Evolutionary conservation across 1,140 invertebrate species (phyloP).

Genomic region (Nasonia giraulti): DNA sequence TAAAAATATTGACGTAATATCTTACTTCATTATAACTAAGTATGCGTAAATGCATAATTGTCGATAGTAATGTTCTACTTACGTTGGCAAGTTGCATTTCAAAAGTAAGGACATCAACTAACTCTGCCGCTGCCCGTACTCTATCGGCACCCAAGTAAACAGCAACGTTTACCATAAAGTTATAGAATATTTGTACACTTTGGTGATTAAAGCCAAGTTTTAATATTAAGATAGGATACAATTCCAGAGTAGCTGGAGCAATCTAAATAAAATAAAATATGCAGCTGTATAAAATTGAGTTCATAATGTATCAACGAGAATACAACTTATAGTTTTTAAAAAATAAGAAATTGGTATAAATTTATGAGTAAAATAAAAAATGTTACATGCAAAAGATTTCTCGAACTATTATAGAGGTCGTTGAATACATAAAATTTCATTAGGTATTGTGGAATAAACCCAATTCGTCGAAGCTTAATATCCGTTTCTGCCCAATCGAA

Average conservation of each 20-base stretch:
- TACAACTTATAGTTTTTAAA: too few relatives aligned
- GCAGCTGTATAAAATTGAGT: neutral
- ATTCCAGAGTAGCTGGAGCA: neutral
- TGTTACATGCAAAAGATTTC: neutral
- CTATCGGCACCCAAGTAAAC: neutral
- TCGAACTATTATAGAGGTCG: neutral
- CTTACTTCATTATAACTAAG: neutral
- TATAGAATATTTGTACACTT: neutral
- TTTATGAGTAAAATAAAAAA: neutral
- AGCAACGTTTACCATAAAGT: neutral
- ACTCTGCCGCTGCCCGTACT: neutral
- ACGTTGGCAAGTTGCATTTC: neutral
- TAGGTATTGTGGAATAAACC: neutral
- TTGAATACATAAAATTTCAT: neutral
- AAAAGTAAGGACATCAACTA: neutral
- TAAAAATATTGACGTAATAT: neutral
- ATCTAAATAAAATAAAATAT: neutral
- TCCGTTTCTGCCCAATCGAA: neutral
- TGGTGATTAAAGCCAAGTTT: neutral
- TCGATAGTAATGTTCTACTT: conserved; percentile 58
- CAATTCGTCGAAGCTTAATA: neutral
- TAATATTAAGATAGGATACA: neutral
- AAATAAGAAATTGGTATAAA: neutral
- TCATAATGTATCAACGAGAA: too few relatives aligned
- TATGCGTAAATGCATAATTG: too few relatives aligned